A percentile compares a stretch with the other conserved stretches of the same genome.
Evolutionary conservation across 2,888 invertebrate genomes (phyloP).

Genomic region (Cryptophagus acutangulus): DNA sequence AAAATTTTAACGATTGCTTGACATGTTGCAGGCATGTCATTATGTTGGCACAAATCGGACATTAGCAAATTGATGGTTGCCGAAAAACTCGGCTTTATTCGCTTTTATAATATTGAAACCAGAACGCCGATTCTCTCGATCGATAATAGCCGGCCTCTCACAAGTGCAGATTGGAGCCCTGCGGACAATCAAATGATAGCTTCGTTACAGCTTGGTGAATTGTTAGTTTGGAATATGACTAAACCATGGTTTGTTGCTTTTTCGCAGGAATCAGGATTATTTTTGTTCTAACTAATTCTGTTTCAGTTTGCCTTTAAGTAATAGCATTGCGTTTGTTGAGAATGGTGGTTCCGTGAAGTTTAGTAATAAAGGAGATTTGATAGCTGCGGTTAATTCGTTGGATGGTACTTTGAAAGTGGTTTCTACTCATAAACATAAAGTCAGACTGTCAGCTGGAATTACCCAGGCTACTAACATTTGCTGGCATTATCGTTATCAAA

Average conservation of each 20-base stretch:
- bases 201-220: conserved; percentile 61
- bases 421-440: conserved; percentile 54
- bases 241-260: conserved; percentile 54
- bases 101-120: conserved; percentile 65
- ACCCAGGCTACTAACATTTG: conserved; percentile 56
- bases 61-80: conserved; percentile 67
- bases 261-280: conserved; percentile 12
- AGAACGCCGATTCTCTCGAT: conserved; percentile 64
- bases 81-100: conserved; percentile 68
- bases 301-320: conserved; percentile 57
- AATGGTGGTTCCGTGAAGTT: conserved; percentile 59
- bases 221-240: conserved; percentile 64
- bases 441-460: conserved; percentile 52
- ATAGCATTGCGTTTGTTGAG: conserved; percentile 57
- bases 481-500: conserved; percentile 61
- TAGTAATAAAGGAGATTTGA: conserved; percentile 58
- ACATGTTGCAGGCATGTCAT: too few species aligned
- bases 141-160: conserved; percentile 58
- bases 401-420: conserved; percentile 63
- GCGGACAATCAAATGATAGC: conserved; percentile 58
- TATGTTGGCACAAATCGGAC: conserved; percentile 67
- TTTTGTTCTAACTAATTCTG: background rate
- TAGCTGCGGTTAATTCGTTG: conserved; percentile 64
- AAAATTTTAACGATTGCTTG: conserved; percentile 3
- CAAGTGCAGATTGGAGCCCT: conserved; percentile 67